phyloP scores from a whole-genome alignment of 2,113 vertebrate genomes.

The Cavia aperea region DNA sequence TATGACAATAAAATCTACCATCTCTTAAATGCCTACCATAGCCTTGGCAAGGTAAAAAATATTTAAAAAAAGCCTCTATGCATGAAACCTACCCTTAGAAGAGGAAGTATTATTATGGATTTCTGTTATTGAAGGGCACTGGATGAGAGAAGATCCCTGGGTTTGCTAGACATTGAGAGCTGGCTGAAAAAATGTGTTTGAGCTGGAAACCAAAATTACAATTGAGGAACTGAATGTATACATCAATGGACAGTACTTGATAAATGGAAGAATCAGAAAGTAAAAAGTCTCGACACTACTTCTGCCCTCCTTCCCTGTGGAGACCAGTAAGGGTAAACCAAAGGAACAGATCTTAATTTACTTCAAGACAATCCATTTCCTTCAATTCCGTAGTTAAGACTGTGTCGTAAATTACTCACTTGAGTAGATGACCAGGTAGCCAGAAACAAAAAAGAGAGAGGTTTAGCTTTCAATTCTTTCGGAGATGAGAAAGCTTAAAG shows the following conservation, averaged over 20 bases:
- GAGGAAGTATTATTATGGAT: not conserved
- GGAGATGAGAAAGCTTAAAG: not conserved
- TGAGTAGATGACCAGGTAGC: not conserved
- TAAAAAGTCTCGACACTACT: not conserved
- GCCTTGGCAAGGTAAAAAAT: not conserved
- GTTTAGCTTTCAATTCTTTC: not conserved
- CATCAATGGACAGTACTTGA: not conserved
- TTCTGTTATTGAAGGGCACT: not conserved
- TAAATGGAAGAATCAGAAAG: not conserved
- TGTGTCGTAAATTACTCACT: not conserved
- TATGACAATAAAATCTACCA: not conserved
- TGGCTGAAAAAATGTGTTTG: not conserved
- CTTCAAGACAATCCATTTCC: not conserved
- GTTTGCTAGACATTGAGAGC: not conserved
- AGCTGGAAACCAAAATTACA: not conserved
- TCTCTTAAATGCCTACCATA: not conserved
- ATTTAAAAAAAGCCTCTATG: not conserved
- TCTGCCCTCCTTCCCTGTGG: accelerated
- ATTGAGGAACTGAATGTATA: not conserved
- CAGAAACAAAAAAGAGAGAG: not conserved
- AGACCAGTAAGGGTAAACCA: not conserved
- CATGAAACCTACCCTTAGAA: not conserved
- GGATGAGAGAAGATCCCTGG: not conserved
- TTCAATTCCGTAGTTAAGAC: not conserved
- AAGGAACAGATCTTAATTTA: not conserved